Evolutionary conservation across 2,888 invertebrate species (phyloP).

Genomic region (Magallana nippona): DNA sequence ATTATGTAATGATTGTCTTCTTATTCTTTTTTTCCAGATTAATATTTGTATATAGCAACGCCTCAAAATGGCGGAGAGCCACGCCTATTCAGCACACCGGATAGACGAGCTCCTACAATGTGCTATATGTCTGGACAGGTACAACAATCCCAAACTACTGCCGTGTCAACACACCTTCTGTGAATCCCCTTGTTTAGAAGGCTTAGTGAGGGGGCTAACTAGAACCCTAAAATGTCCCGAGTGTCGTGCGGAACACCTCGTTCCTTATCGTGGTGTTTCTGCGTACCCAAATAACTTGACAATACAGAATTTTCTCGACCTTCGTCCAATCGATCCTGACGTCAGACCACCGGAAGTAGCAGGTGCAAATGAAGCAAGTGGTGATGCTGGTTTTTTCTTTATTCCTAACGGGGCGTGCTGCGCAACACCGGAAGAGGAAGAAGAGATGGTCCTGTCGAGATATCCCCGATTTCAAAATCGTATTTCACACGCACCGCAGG

Average conservation of each 20-base stretch:
- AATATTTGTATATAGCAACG: neutral
- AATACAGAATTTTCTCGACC: constrained; percentile 94
- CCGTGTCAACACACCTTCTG: constrained; percentile 99
- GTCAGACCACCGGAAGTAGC: neutral
- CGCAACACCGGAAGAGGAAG: constrained; percentile 25
- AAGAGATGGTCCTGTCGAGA: neutral
- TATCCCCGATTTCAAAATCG: constrained; percentile 19
- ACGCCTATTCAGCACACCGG: constrained; percentile 71
- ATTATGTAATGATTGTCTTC: neutral
- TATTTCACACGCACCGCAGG: constrained; percentile 40
- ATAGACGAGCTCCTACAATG: constrained; percentile 96
- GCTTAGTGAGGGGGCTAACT: constrained; percentile 84
- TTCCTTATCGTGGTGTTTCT: constrained; percentile 94
- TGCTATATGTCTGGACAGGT: constrained; percentile 98
- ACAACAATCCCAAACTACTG: constrained; percentile 97
- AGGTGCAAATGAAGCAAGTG: constrained; percentile 21
- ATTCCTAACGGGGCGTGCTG: constrained; percentile 40
- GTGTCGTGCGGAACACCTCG: constrained; percentile 97
- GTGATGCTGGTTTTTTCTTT: constrained; percentile 12
- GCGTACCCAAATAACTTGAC: constrained; percentile 98
- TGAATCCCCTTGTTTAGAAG: constrained; percentile 95
- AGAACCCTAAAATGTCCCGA: constrained; percentile 87
- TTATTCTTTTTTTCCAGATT: neutral
- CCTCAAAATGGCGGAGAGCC: constrained; percentile 55
- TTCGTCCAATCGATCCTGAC: constrained; percentile 87